phyloP scores from a whole-genome alignment of 1,140 invertebrate species.

The Caenorhabditis briggsae region DNA sequence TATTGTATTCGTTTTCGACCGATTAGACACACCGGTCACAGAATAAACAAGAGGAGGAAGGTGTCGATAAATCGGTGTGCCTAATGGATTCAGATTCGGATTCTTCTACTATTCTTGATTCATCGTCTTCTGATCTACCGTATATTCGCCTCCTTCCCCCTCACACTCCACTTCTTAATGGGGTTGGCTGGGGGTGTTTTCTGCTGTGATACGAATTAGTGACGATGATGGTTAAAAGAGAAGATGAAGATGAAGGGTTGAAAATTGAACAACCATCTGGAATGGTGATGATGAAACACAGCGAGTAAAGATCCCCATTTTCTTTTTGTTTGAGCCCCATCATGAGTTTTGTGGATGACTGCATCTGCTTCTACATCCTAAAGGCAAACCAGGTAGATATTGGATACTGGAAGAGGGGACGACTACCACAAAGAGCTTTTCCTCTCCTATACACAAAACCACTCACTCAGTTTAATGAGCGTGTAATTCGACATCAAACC shows the following conservation, averaged over 20 bases:
- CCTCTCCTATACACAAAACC: conserved; percentile 46
- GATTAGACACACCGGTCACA: conserved; percentile 44
- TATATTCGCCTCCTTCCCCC: neutral
- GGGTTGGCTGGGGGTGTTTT: conserved; percentile 7
- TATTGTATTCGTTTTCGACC: conserved; percentile 12
- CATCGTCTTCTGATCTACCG: conserved; percentile 33
- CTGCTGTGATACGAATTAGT: conserved; percentile 48
- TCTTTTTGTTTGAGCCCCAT: conserved; percentile 10
- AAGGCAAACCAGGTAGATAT: conserved; percentile 53
- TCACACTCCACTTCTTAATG: conserved; percentile 37
- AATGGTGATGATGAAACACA: conserved; percentile 30
- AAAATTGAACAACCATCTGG: neutral
- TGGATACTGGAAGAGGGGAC: conserved; percentile 36
- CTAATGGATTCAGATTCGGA: conserved; percentile 50
- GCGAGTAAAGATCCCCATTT: conserved; percentile 1
- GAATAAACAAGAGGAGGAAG: neutral
- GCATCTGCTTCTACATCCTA: conserved; percentile 5
- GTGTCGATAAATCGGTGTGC: conserved; percentile 41
- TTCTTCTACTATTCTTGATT: conserved; percentile 10
- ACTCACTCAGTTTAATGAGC: conserved; percentile 56
- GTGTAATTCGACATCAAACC: conserved; percentile 56
- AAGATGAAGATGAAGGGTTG: neutral
- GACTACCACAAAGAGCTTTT: conserved; percentile 47
- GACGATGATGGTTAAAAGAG: neutral
- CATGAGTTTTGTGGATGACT: conserved; percentile 37